Conservation (phyloP, 2,888 invertebrate species). For the Philonicus albiceps region DNA sequence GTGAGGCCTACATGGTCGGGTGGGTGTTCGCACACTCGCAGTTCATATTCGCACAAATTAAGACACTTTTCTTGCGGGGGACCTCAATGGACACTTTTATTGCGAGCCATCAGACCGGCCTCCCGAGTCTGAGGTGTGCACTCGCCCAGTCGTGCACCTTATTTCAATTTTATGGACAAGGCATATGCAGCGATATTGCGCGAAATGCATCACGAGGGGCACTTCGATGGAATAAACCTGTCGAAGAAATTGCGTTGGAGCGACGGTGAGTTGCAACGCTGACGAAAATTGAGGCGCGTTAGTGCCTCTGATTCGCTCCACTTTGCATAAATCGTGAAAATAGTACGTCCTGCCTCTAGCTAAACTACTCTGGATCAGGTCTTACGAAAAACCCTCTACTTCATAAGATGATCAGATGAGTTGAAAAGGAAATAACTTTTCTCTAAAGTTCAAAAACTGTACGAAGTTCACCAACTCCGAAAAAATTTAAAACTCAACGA, state of each 20-base stretch:
- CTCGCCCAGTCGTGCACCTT: neutral
- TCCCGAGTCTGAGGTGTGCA: neutral
- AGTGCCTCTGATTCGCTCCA: neutral
- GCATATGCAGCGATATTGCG: neutral
- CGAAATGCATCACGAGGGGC: neutral
- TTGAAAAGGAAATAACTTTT: too few relatives aligned
- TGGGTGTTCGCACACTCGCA: neutral
- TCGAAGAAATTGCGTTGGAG: neutral
- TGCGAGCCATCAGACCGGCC: neutral
- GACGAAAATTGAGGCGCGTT: neutral
- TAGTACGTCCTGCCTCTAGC: neutral
- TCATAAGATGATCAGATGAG: neutral
- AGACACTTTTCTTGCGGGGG: slow-evolving; percentile 6
- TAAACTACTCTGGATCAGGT: neutral
- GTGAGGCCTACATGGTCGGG: neutral
- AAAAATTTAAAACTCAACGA: too few relatives aligned
- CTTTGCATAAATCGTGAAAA: neutral
- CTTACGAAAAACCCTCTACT: neutral
- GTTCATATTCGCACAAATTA: slow-evolving; percentile 1
- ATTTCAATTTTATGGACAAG: neutral
- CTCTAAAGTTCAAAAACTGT: too few relatives aligned
- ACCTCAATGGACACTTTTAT: neutral
- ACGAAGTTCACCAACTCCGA: neutral
- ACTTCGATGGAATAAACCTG: neutral
- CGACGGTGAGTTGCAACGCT: neutral